Conservation (phyloP, 2,888 invertebrate genomes). For the Agrotis clavis region DNA sequence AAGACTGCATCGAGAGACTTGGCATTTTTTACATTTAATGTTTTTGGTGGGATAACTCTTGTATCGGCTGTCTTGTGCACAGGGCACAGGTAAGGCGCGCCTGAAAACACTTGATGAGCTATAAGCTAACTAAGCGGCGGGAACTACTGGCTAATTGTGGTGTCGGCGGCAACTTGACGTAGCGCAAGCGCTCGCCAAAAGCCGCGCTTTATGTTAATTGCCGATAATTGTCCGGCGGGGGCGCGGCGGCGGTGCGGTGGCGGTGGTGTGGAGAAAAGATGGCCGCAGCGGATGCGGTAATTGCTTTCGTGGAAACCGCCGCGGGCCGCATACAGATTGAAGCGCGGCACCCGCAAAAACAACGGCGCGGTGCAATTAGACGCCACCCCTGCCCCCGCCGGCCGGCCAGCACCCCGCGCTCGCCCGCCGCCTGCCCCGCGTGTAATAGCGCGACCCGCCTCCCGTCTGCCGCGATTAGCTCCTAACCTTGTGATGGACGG, state of each 20-base stretch:
- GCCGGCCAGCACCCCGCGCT: slow-evolving; percentile 41
- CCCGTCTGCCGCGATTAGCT: slow-evolving; percentile 56
- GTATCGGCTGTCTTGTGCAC: neutral
- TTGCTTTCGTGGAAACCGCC: slow-evolving; percentile 86
- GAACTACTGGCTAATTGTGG: slow-evolving; percentile 45
- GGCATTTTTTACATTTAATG: too few species aligned
- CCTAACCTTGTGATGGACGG: slow-evolving; percentile 54
- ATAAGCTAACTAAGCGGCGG: slow-evolving; percentile 43
- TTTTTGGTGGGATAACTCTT: too few species aligned
- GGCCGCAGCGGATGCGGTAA: slow-evolving; percentile 88
- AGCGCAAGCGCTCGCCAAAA: slow-evolving; percentile 25
- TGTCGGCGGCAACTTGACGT: slow-evolving; percentile 37
- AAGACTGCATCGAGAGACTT: too few species aligned
- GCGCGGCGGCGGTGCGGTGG: slow-evolving; percentile 60
- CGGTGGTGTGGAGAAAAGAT: slow-evolving; percentile 76
- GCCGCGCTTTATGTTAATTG: slow-evolving; percentile 79
- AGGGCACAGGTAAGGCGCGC: slow-evolving; percentile 15
- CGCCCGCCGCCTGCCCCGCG: slow-evolving; percentile 33
- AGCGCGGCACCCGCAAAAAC: slow-evolving; percentile 79
- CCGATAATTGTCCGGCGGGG: slow-evolving; percentile 78
- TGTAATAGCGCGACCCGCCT: slow-evolving; percentile 56
- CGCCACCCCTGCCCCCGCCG: slow-evolving; percentile 44
- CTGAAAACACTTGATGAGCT: slow-evolving; percentile 49
- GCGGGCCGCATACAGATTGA: slow-evolving; percentile 83
- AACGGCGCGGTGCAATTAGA: slow-evolving; percentile 77